Evolutionary conservation across 2,888 invertebrate species (phyloP), one percentile per base, ranked within the genome.

Genomic region (Drosophila multiciliata): DNA sequence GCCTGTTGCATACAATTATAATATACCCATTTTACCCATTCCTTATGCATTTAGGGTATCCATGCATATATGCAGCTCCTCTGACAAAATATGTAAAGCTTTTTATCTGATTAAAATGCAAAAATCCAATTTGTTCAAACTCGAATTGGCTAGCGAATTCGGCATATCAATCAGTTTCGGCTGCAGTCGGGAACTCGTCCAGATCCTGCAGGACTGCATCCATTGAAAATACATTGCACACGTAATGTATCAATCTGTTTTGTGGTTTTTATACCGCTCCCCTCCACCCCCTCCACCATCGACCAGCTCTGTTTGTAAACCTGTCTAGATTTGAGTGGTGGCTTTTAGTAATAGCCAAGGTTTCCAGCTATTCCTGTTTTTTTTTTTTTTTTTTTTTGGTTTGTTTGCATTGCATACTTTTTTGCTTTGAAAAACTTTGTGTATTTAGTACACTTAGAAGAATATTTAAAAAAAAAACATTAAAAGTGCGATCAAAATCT

Each of bases 161-260:
- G 73, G 71, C 75, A 87, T 82, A 87, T 87, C 86, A 90, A 85
- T 87, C 83, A 79, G 75, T 55, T 50, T 11, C 52, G 66, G 53
- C 72, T 45, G 50, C 61, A 53, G 17, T 35, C 52, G 45, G 7
- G 40, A 35, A 6, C 45, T 61, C 17, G 55, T 49, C 53, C 58
- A 55, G 26, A 26, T 12, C 36, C 54, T n/a, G 3, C 38, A 26
- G 38, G 55, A 48, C 52, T 70, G 71, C 63, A 63, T 62, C 69
- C 78, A 82, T 81, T 78, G 73, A 75, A 75, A 75, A 74, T 65
- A 68, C 60, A 77, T 69, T 62, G 78, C 68, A 84, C 78, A 89
- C 77, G 90, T 85, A 87, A 89, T 87, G 87, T 86, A 90, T 87
- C 87, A 87, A 89, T 87, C 81, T 72, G 83, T 79, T 87, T 78